These are phyloP conservation scores for Leuciscus waleckii DNA, from an alignment of 2,797 vertebrate genomes.

Conservation along the genomic window DNA sequence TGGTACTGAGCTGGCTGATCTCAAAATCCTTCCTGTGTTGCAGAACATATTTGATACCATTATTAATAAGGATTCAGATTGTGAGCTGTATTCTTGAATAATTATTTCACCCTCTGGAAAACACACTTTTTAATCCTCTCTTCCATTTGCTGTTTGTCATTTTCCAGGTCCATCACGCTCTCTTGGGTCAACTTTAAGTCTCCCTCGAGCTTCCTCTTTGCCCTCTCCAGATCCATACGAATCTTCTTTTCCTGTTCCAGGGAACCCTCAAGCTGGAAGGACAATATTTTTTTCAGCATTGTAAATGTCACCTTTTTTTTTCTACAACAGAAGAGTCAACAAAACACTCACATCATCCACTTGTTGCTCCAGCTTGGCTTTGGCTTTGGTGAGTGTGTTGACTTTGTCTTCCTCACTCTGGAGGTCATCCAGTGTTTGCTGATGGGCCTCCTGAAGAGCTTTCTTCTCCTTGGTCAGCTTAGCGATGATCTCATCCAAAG, in stretches of 20 bases:
- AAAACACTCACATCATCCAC: conserved; percentile 74
- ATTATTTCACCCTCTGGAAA: neutral
- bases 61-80: neutral
- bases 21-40: conserved; percentile 87
- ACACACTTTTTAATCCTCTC: conserved; percentile 83
- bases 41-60: conserved; percentile 65
- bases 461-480: conserved; percentile 85
- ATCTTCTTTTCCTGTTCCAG: conserved; percentile 86
- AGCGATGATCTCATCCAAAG: conserved; percentile 76
- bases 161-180: conserved; percentile 84
- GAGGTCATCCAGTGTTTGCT: conserved; percentile 83
- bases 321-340: neutral
- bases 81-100: neutral
- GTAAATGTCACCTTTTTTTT: neutral
- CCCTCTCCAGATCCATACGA: conserved; percentile 83
- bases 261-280: conserved; percentile 78
- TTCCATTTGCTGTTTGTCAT: conserved; percentile 81
- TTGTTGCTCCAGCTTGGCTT: conserved; percentile 82
- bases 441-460: conserved; percentile 82
- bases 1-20: conserved; percentile 77
- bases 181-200: conserved; percentile 82
- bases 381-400: conserved; percentile 81
- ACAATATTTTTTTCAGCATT: neutral
- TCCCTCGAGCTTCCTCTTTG: conserved; percentile 82
- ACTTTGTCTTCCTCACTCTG: conserved; percentile 86